phyloP scores from a whole-genome alignment of 2,797 vertebrate genomes.

The Podarcis lilfordi region DNA sequence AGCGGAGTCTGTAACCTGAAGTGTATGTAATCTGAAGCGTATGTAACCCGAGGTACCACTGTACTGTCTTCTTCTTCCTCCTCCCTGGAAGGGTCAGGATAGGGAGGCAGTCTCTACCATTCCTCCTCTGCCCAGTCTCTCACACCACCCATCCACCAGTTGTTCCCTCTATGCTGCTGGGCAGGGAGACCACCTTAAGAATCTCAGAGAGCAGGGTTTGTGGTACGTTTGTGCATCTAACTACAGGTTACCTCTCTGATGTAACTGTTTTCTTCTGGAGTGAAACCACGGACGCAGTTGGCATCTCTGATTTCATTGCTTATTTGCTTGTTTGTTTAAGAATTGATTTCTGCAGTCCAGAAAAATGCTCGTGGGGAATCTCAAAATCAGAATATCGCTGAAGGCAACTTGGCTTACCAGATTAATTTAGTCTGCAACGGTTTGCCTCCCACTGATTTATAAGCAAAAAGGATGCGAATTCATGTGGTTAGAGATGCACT shows the following conservation, averaged over 20 bases:
- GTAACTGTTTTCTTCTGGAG: background rate
- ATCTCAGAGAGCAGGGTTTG: too few species aligned
- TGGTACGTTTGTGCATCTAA: background rate
- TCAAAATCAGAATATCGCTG: background rate
- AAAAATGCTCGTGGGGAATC: background rate
- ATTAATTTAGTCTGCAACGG: background rate
- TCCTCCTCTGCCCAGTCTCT: too few species aligned
- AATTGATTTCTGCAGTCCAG: background rate
- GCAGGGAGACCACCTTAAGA: too few species aligned
- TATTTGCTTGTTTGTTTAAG: background rate
- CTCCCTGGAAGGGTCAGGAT: too few species aligned
- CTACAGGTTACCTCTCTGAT: background rate
- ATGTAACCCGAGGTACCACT: too few species aligned
- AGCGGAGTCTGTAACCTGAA: too few species aligned
- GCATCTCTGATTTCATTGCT: background rate
- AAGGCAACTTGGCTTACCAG: background rate
- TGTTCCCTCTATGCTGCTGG: too few species aligned
- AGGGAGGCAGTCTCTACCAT: too few species aligned
- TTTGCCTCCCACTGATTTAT: background rate
- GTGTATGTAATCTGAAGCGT: too few species aligned
- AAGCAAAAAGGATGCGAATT: background rate
- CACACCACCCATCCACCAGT: too few species aligned
- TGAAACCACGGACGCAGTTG: background rate
- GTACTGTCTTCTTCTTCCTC: too few species aligned
- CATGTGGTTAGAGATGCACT: background rate